Conservation (phyloP, 2,113 vertebrate genomes). For the Bubo blakistoni region DNA sequence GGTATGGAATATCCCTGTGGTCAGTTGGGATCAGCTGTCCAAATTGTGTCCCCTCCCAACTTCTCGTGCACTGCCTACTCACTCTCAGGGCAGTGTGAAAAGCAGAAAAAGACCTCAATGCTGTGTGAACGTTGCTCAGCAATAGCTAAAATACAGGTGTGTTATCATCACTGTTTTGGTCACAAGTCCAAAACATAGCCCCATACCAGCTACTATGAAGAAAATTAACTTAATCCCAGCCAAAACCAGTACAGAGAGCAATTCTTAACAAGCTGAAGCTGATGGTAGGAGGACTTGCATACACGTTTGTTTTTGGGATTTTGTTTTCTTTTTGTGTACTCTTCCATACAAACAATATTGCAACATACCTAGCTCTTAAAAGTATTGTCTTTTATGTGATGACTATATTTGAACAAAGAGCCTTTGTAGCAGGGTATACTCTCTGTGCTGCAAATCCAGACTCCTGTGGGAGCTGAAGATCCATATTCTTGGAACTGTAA, state of each 20-base stretch:
- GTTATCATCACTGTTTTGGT: background rate
- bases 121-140: background rate
- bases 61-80: background rate
- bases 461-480: background rate
- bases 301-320: background rate
- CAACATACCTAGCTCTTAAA: background rate
- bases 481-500: background rate
- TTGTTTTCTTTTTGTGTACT: background rate
- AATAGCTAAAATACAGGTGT: background rate
- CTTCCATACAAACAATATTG: background rate
- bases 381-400: background rate
- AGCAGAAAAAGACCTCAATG: background rate
- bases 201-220: background rate
- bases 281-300: background rate
- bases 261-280: background rate
- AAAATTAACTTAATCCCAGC: background rate
- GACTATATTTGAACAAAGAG: background rate
- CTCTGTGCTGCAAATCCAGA: background rate
- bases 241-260: background rate
- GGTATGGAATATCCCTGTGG: background rate
- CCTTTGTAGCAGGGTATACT: background rate
- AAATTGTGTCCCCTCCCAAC: background rate
- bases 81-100: fast-evolving
- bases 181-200: background rate
- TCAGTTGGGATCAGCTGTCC: background rate